Evolutionary conservation across 2,888 invertebrate genomes (phyloP), one percentile per base, ranked within the genome.

Genomic region (Ophion slaviceki): DNA sequence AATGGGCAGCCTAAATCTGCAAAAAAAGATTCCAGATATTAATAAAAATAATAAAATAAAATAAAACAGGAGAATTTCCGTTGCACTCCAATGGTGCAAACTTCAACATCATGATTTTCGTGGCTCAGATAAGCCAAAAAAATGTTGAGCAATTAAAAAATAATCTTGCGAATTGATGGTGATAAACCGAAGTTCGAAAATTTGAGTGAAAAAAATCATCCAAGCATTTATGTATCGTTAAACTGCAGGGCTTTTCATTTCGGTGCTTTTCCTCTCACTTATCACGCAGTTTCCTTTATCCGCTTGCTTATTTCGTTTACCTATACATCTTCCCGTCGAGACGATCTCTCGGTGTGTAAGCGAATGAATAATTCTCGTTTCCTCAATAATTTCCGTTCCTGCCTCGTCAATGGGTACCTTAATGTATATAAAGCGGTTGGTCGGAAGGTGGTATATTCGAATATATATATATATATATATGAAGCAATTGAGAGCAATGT

Each of bases 371-470:
- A 76, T 76, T 66, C 76, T 76, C 76, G 53, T 76, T 76, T 76
- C 76, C 76, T 76, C 66, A 66, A 66, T 76, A 76, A 76, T 76
- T 76, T 76, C 76, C 76, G 76, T 76, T 76, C 76, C 66, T 53
- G 76, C 32, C 64, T 53, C 76, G 64, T 61, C 66, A 32, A 75
- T 74, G 61, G 28, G 3, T 66, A 53, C 53, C 64, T 76, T 28
- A 64, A 64, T 75, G 45, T 71, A 64, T 53, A 75, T 64, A 68
- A 68, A 24, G n/a, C 20, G 36, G 66, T 64, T 57, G 53, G 14
- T 6, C 47, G 36, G 66, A 64, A 76, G 53, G n/a, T 72, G 11
- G 36, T 36, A 45, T 36, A 76, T 53, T 17, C 66, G n/a, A 6
- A 76, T 76, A 66, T 53, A 53, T 57, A 57, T n/a, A 75, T 10